These are phyloP conservation scores for Acanthochromis polyacanthus DNA, from an alignment of 2,113 vertebrate species.

Conservation along the genomic window DNA sequence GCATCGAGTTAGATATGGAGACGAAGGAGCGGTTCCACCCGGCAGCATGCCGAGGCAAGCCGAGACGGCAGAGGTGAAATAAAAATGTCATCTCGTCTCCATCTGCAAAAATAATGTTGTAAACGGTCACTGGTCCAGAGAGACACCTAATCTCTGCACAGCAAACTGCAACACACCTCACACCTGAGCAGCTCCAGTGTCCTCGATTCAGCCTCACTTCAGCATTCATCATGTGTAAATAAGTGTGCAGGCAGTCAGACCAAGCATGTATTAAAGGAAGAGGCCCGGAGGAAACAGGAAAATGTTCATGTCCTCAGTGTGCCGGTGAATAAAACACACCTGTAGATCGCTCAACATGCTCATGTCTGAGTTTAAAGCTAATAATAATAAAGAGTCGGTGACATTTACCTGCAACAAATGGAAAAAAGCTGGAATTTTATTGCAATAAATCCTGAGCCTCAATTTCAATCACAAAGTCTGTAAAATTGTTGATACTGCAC, in stretches of 20 bases:
- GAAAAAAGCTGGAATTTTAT: no score
- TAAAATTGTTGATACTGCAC: no score
- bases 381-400: neutral
- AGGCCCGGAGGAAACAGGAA: neutral
- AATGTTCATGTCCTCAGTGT: slow-evolving; percentile 6
- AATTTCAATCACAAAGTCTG: no score
- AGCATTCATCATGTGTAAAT: slow-evolving; percentile 51
- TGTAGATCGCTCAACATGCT: slow-evolving; percentile 3
- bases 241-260: slow-evolving; percentile 43
- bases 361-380: neutral
- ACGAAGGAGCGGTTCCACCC: slow-evolving; percentile 25
- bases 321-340: slow-evolving; percentile 9
- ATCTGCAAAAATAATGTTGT: slow-evolving; percentile 60
- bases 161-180: slow-evolving; percentile 45
- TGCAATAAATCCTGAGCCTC: no score
- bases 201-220: slow-evolving; percentile 44
- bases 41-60: neutral
- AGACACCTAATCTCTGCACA: slow-evolving; percentile 51
- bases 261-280: slow-evolving; percentile 51
- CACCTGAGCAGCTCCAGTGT: slow-evolving; percentile 59
- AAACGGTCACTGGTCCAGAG: slow-evolving; percentile 52
- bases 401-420: neutral
- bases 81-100: slow-evolving; percentile 55
- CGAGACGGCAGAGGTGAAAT: slow-evolving; percentile 35
- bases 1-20: slow-evolving; percentile 35